A percentile compares a stretch with the other conserved stretches of the same genome.
Conservation (phyloP, 2,888 invertebrate genomes). For the Drosophila meridionalis region DNA sequence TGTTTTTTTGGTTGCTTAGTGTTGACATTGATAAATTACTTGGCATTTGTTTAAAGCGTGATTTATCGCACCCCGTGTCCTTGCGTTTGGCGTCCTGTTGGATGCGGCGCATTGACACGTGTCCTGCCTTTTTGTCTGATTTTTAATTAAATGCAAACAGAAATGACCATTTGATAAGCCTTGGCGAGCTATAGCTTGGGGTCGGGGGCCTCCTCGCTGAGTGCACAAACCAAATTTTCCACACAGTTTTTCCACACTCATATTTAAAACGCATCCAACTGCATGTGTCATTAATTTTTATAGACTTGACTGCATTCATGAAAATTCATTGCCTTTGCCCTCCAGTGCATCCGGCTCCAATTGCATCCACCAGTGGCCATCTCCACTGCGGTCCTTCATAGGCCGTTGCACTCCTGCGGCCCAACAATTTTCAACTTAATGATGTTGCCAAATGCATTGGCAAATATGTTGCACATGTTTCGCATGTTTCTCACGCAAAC, state of each 20-base stretch:
- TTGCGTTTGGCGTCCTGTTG: conserved; percentile 32
- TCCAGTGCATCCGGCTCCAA: conserved; percentile 33
- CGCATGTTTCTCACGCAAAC: conserved; percentile 47
- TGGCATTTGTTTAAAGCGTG: conserved; percentile 83
- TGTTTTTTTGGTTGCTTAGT: conserved; percentile 45
- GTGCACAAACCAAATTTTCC: neutral
- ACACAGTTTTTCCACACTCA: conserved; percentile 67
- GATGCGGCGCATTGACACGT: conserved; percentile 81
- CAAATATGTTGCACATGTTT: conserved; percentile 72
- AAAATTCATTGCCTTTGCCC: conserved; percentile 68
- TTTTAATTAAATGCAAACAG: conserved; percentile 85
- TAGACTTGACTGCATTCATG: conserved; percentile 80
- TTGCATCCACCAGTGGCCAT: conserved; percentile 15
- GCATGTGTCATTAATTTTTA: conserved; percentile 75
- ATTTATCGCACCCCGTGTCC: conserved; percentile 79
- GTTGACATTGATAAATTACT: conserved; percentile 84
- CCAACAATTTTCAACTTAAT: conserved; percentile 77
- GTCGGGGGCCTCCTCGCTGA: neutral
- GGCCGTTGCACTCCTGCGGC: conserved; percentile 72
- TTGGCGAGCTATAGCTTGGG: neutral
- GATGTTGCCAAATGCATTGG: conserved; percentile 79
- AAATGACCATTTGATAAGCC: conserved; percentile 83
- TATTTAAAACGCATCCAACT: conserved; percentile 75
- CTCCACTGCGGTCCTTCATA: conserved; percentile 62
- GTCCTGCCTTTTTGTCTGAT: conserved; percentile 76